Evolutionary conservation across 2,888 invertebrate species (phyloP), one percentile per base, ranked within the genome.

Genomic region (Zelleria hepariella): DNA sequence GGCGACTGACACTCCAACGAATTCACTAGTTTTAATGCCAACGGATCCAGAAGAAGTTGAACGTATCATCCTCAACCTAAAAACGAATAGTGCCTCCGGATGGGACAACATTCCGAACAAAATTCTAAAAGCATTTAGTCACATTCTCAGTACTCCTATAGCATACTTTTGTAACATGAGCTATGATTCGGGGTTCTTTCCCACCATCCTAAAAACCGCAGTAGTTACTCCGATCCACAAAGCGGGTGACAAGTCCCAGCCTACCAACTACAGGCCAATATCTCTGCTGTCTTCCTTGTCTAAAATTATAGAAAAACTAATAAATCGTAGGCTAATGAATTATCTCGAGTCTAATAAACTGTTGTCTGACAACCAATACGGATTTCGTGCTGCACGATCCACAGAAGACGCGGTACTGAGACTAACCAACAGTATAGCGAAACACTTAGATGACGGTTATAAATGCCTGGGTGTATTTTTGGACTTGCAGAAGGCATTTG

Each of bases 281-380:
- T 26, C 56, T 2, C 25, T 57, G 3, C 23, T 57, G 25, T 25
- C 48, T 24, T 15, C 24, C n/a, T 1, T 57, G 18, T 47, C 57
- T 0, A 57, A 57, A 48, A 49, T 57, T 4, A 0, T 57, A 0
- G 57, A 57, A n/a, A 58, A 58, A 20, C 58, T 58, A 5, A 24
- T 51, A 1, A 58, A 58, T 20, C 25, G 7, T 20, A n/a, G n/a
- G n/a, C n/a, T n/a, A n/a, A n/a, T n/a, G n/a, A n/a, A n/a, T n/a
- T n/a, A n/a, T n/a, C n/a, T 56, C 6, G 32, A 56, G 8, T 15
- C 27, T 26, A 4, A 26, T n/a, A 32, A 32, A 5, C 25, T 25
- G 20, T 5, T 61, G 2, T 24, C 51, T 20, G 27, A 32, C 23
- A 60, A 58, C 21, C 60, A 61, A n/a, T 60, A 25, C 49, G 62